phyloP scores from a whole-genome alignment of 2,888 invertebrate genomes.

The Pegoplata infirma region DNA sequence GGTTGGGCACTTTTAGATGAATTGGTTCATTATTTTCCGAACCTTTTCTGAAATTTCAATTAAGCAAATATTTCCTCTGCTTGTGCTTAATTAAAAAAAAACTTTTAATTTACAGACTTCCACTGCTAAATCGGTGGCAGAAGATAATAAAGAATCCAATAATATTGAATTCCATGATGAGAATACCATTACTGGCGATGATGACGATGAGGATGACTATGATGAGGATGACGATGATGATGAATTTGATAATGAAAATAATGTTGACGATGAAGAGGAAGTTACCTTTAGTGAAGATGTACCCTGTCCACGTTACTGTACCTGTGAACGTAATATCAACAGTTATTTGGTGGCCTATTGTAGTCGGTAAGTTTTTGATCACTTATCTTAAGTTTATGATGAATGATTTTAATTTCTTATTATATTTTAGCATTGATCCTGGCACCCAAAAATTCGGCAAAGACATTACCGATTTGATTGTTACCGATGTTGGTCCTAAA shows the following conservation, averaged over 20 bases:
- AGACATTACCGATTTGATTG: conserved; percentile 83
- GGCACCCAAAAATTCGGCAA: conserved; percentile 84
- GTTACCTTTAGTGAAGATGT: conserved; percentile 75
- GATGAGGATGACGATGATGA: conserved; percentile 69
- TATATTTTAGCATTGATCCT: conserved; percentile 79
- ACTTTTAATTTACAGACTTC: conserved; percentile 40
- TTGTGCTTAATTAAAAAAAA: too few species aligned
- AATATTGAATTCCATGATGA: conserved; percentile 64
- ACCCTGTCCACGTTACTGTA: conserved; percentile 83
- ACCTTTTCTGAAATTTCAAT: too few species aligned
- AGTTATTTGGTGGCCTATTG: conserved; percentile 83
- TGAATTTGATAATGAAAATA: conserved; percentile 71
- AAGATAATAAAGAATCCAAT: conserved; percentile 65
- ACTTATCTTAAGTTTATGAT: neutral
- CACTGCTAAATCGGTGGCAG: conserved; percentile 36
- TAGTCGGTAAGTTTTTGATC: conserved; percentile 78
- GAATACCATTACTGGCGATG: conserved; percentile 67
- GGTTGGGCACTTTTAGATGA: too few species aligned
- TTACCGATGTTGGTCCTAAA: conserved; percentile 82
- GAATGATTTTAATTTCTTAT: neutral
- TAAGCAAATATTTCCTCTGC: too few species aligned
- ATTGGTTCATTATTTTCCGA: too few species aligned
- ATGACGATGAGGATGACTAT: conserved; percentile 68
- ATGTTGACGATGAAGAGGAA: conserved; percentile 73
- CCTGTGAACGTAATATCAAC: conserved; percentile 81